Evolutionary conservation across 2,797 vertebrate species (phyloP).

Genomic region (Erpetoichthys calabaricus): DNA sequence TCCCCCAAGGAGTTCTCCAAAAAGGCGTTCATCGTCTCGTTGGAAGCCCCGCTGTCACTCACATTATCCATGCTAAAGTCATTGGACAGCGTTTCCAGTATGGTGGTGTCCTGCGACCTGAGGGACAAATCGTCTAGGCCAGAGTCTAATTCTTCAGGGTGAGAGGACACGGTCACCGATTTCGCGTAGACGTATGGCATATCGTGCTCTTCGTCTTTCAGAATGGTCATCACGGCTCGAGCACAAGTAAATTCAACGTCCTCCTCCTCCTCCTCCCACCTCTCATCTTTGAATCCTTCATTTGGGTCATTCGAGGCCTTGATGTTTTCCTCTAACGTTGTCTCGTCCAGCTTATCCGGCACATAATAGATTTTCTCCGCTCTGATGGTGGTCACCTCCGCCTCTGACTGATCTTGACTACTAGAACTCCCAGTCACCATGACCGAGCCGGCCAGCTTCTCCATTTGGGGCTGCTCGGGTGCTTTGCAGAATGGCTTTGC

Average conservation of each 20-base stretch:
- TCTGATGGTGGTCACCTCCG: constrained; percentile 24
- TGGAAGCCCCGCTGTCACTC: constrained; percentile 76
- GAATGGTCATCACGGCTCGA: constrained; percentile 69
- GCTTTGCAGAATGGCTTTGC: constrained; percentile 77
- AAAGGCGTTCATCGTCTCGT: constrained; percentile 60
- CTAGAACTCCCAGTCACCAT: constrained; percentile 23
- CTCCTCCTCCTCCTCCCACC: constrained; percentile 35
- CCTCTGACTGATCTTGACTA: constrained; percentile 22
- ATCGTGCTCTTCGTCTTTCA: constrained; percentile 71
- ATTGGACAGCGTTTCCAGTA: constrained; percentile 67
- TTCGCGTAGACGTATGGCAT: constrained; percentile 51
- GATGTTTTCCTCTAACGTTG: constrained; percentile 16
- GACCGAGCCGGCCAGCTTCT: constrained; percentile 30
- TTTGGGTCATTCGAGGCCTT: neutral
- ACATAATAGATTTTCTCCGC: constrained; percentile 37
- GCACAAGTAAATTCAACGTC: constrained; percentile 79
- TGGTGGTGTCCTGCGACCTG: constrained; percentile 81
- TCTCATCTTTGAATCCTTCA: constrained; percentile 5
- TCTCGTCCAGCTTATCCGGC: constrained; percentile 26
- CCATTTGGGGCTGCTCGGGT: constrained; percentile 32
- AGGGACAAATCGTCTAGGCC: constrained; percentile 84
- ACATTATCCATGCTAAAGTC: constrained; percentile 86
- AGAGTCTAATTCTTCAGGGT: constrained; percentile 80
- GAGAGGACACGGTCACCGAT: constrained; percentile 43
- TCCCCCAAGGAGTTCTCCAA: constrained; percentile 57